A percentile compares a stretch with the other conserved stretches of the same genome.
These are phyloP conservation scores for Toxotes lorentzi DNA, from an alignment of 2,797 vertebrate genomes.

Conservation along the genomic window DNA sequence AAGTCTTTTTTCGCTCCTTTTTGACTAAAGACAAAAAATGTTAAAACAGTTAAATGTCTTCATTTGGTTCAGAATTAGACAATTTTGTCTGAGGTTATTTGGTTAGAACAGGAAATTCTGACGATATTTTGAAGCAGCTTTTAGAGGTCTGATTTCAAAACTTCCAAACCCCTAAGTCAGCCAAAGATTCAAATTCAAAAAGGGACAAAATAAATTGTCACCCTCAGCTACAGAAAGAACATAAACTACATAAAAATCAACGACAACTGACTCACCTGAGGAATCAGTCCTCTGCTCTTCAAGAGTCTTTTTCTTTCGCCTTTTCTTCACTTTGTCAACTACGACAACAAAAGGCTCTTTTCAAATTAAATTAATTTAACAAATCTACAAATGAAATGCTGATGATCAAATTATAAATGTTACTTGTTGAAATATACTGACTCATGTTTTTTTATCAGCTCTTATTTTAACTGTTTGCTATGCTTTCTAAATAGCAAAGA, in stretches of 20 bases:
- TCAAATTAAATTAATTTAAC: neutral
- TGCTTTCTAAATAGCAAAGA: neutral
- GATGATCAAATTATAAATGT: neutral
- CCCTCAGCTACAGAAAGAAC: neutral
- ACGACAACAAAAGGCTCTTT: neutral
- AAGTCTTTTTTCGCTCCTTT: constrained; percentile 46
- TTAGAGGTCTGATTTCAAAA: neutral
- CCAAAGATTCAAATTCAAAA: constrained; percentile 2
- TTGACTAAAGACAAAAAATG: constrained; percentile 51
- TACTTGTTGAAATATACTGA: neutral
- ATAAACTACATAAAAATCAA: neutral
- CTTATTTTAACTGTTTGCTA: neutral
- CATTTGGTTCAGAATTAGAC: neutral
- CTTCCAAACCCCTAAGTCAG: neutral
- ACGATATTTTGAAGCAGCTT: neutral
- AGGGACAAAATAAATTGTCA: constrained; percentile 5
- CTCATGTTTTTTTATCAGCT: neutral
- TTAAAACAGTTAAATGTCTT: neutral
- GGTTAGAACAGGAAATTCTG: neutral
- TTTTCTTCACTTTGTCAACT: constrained; percentile 53
- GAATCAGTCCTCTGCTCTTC: constrained; percentile 24
- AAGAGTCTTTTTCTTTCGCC: constrained; percentile 17
- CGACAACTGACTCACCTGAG: constrained; percentile 26
- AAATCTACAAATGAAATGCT: neutral
- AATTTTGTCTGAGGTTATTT: neutral